These are phyloP conservation scores for Mythimna impura DNA, from an alignment of 2,888 invertebrate genomes.

Conservation along the genomic window DNA sequence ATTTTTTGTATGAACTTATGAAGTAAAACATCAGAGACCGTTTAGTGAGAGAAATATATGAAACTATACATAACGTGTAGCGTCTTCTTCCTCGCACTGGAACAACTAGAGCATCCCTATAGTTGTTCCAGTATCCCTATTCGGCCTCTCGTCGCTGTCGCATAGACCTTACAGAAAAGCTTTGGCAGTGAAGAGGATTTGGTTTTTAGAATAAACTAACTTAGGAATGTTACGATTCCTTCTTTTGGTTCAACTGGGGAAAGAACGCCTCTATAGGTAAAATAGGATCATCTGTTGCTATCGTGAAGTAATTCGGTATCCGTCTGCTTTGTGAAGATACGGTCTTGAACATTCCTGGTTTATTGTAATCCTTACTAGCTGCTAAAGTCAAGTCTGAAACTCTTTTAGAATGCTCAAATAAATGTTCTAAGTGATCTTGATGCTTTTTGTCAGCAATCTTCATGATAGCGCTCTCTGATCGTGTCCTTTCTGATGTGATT, in stretches of 20 bases:
- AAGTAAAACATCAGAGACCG: slow-evolving; percentile 30
- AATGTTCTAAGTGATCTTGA: slow-evolving; percentile 82
- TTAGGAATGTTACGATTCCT: slow-evolving; percentile 85
- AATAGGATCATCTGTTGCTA: slow-evolving; percentile 95
- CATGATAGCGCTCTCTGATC: slow-evolving; percentile 90
- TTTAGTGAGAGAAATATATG: slow-evolving; percentile 9
- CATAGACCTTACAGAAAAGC: slow-evolving; percentile 69
- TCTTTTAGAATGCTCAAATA: slow-evolving; percentile 91
- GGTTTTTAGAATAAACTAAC: slow-evolving; percentile 77
- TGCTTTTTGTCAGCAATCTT: slow-evolving; percentile 90
- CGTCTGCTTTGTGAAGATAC: slow-evolving; percentile 91
- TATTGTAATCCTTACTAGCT: slow-evolving; percentile 93
- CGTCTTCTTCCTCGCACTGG: neutral
- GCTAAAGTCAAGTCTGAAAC: slow-evolving; percentile 94
- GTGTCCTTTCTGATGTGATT: slow-evolving; percentile 85
- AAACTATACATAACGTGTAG: slow-evolving; percentile 5
- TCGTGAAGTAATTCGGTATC: slow-evolving; percentile 93
- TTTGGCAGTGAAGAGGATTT: slow-evolving; percentile 87
- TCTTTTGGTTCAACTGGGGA: slow-evolving; percentile 92
- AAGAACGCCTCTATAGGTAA: slow-evolving; percentile 95
- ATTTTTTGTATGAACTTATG: slow-evolving; percentile 41
- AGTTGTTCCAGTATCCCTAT: neutral
- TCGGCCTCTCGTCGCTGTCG: slow-evolving; percentile 20
- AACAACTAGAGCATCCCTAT: neutral
- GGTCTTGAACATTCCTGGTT: slow-evolving; percentile 93